Percentiles rank a stretch among this genome's conserved stretches.
These are phyloP conservation scores for Lordiphosa collinella DNA, from an alignment of 1,140 invertebrate species.

Conservation along the genomic window DNA sequence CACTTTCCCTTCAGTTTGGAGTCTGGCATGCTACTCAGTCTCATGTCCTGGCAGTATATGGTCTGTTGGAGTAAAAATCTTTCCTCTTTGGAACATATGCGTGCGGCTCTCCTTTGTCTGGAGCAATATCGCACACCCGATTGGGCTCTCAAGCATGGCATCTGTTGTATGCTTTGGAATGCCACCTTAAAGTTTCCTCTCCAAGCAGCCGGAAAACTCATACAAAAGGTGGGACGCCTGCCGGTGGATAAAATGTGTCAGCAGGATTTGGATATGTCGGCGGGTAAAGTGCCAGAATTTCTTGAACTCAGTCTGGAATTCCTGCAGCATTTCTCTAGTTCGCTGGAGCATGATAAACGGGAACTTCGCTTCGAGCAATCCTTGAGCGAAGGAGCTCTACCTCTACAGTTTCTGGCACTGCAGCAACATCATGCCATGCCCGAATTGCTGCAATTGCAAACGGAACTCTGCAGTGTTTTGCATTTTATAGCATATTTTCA, in stretches of 20 bases:
- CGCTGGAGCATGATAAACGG: conserved; percentile 80
- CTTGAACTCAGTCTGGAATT: conserved; percentile 86
- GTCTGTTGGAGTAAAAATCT: conserved; percentile 91
- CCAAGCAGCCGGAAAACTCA: conserved; percentile 86
- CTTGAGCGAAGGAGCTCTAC: conserved; percentile 84
- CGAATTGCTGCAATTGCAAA: conserved; percentile 88
- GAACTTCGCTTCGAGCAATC: conserved; percentile 84
- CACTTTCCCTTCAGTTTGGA: conserved; percentile 93
- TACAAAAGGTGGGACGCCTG: conserved; percentile 93
- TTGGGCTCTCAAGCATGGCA: conserved; percentile 86
- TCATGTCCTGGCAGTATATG: conserved; percentile 94
- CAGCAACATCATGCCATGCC: conserved; percentile 87
- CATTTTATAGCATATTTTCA: conserved; percentile 90
- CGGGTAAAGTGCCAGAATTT: conserved; percentile 85
- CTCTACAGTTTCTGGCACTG: conserved; percentile 88
- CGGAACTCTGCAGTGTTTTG: conserved; percentile 87
- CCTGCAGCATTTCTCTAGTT: conserved; percentile 85
- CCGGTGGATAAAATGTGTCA: conserved; percentile 90
- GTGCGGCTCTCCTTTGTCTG: conserved; percentile 84
- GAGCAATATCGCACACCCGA: conserved; percentile 79
- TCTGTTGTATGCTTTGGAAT: conserved; percentile 92
- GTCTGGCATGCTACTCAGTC: conserved; percentile 87
- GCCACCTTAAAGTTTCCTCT: conserved; percentile 89
- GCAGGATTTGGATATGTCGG: conserved; percentile 88
- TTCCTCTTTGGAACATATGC: conserved; percentile 83